Conservation (phyloP, 2,888 invertebrate species). For the Falcaria lacertinaria region DNA sequence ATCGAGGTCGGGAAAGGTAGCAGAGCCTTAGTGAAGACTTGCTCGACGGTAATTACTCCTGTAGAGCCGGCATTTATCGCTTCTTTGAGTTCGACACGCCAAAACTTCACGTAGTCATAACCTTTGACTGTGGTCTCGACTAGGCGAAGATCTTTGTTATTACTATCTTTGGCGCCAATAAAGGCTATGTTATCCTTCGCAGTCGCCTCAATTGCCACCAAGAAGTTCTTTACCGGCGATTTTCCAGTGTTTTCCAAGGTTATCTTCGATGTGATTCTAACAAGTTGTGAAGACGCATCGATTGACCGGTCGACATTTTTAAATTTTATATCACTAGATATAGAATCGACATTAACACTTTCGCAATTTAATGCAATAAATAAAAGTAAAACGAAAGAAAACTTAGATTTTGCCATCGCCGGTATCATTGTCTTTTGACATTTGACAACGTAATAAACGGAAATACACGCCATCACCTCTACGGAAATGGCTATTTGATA, state of each 20-base stretch:
- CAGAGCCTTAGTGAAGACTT: slow-evolving; percentile 87
- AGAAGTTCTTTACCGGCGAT: slow-evolving; percentile 83
- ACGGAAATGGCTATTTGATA: slow-evolving; percentile 24
- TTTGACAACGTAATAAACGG: slow-evolving; percentile 63
- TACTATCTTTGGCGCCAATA: slow-evolving; percentile 84
- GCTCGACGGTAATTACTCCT: slow-evolving; percentile 82
- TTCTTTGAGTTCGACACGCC: slow-evolving; percentile 81
- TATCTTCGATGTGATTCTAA: slow-evolving; percentile 89
- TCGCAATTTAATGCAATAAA: slow-evolving; percentile 45
- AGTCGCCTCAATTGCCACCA: slow-evolving; percentile 84
- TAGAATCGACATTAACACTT: slow-evolving; percentile 54
- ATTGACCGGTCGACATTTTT: slow-evolving; percentile 92
- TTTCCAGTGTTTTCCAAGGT: slow-evolving; percentile 91
- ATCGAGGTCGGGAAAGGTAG: slow-evolving; percentile 93
- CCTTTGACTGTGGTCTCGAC: slow-evolving; percentile 74
- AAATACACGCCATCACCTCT: slow-evolving; percentile 65
- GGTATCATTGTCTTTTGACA: slow-evolving; percentile 50
- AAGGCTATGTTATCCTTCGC: slow-evolving; percentile 84
- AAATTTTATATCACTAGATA: slow-evolving; percentile 81
- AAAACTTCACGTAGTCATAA: slow-evolving; percentile 71
- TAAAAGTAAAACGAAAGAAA: slow-evolving; percentile 53
- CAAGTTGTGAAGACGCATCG: slow-evolving; percentile 93
- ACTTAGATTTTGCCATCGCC: slow-evolving; percentile 62
- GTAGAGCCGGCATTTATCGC: slow-evolving; percentile 79
- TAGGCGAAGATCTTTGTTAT: slow-evolving; percentile 78